Base-by-base conservation (phyloP, 2,113 vertebrate species). In the Poicephalus meyeri region DNA sequence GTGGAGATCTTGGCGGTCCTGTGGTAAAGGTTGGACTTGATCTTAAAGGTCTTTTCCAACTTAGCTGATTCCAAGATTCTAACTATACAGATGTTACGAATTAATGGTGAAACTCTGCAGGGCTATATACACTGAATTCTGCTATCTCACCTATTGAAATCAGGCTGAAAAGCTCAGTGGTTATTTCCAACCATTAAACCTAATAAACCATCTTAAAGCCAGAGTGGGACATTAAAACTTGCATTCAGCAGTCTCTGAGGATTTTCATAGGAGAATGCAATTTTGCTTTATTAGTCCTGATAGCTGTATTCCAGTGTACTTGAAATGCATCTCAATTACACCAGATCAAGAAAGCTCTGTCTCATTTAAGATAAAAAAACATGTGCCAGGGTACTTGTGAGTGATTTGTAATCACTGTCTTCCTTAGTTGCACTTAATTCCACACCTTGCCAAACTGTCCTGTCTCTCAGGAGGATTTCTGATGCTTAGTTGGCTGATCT, bases 131-230 rank as follows among this genome's bases (percentile, higher is more conserved):
- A 5, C 14, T 29, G 39, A 83, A 28, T 93, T 90, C 46, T 92
- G 25, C 55, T 88, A 60, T 15, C n/a, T 88, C 50, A 83, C 33
- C 53, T 86, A 12, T 29, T 92, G 76, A 94, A 91, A 86, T 66
- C 5, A 66, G 50, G 2, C 53, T 94, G 60, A 86, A 80, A 92
- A 88, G 64, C 66, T 46, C 16, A 26, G 35, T 83, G 82, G 60
- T 83, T 93, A 35, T 93, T 93, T 93, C 29, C 42, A 88, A 50
- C 50, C 46, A 63, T 71, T 93, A 93, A 92, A 93, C 63, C 26
- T 80, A 88, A 85, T 89, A 93, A 93, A 56, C 80, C 25, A 74
- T 10, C n/a, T 82, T 91, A 90, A 78, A 86, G 39, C 37, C 68
- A 46, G 52, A 70, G 58, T 78, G 76, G 55, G 66, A 80, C 60